Base-by-base conservation (phyloP, 2,797 vertebrate species). In the Sebastiscus tertius region DNA sequence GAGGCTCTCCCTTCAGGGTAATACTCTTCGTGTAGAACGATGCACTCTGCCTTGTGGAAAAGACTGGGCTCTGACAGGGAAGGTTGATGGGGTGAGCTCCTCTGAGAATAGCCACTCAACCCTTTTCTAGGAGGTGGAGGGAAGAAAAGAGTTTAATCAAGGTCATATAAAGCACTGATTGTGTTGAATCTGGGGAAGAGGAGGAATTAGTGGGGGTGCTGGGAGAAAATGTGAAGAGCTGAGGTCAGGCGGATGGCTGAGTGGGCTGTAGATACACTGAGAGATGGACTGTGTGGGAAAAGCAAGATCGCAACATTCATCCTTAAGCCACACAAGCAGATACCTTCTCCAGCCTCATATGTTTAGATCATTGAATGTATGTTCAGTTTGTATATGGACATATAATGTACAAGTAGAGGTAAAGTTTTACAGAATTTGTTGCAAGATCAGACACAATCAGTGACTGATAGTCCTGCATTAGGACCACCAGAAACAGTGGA, bases 51-150 rank as follows among this genome's bases (percentile, higher is more conserved):
- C 68, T 82, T 82, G 39, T n/a, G 63, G 66, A 81, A 85, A 82
- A 87, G 66, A 82, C 73, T 78, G 34, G 1, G 75, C 65, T 77
- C 75, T 91, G 93, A 88, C 89, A 85, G 84, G 80, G 77, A 83
- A 89, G 91, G 92, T 91, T 91, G 90, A 90, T 70, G 22, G 76
- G 90, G 77, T 88, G 82, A 91, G 75, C 58, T 87, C 77, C 80
- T 49, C 77, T 33, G 83, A 88, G 89, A 89, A 88, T 82, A 81
- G 78, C 76, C 71, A 69, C 84, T 90, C 83, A 77, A 72, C 63
- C 77, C 27, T 84, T 80, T 54, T 82, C 22, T 80, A 49, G 65
- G 58, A 77, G 70, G 65, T 59, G 56, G 74, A 84, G 59, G 64
- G 6, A 31, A 64, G 2, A 33, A 70, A 58, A 22, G 58, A 33